Percentiles rank a stretch among this genome's conserved stretches.
These are phyloP conservation scores for Alentia gelatinosa DNA, from an alignment of 2,888 invertebrate genomes.

Conservation along the genomic window DNA sequence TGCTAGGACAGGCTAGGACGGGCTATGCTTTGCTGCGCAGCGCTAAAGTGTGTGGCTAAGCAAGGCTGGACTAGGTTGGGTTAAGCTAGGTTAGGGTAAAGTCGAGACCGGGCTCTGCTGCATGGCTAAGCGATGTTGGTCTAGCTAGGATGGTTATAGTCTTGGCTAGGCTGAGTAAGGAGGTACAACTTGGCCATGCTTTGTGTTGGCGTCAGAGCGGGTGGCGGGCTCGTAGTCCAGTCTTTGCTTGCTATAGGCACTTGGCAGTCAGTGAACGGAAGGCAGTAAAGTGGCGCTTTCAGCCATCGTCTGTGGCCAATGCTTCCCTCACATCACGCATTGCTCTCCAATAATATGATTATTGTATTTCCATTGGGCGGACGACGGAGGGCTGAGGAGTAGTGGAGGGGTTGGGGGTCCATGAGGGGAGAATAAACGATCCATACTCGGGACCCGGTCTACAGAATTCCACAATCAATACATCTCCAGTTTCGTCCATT, in stretches of 20 bases:
- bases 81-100: not conserved
- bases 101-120: not conserved
- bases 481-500: not conserved
- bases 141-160: too few relatives aligned
- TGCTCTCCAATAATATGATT: conserved; percentile 10
- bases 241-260: too few relatives aligned
- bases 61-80: not conserved
- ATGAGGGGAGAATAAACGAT: too few relatives aligned
- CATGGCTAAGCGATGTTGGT: too few relatives aligned
- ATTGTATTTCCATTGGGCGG: conserved; percentile 31
- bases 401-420: too few relatives aligned
- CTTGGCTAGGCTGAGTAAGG: too few relatives aligned
- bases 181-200: too few relatives aligned
- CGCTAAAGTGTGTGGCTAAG: too few relatives aligned
- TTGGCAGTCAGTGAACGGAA: conserved; percentile 5
- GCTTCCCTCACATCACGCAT: not conserved
- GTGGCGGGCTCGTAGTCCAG: too few relatives aligned
- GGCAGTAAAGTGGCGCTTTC: conserved; percentile 29
- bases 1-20: too few relatives aligned
- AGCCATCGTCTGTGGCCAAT: not conserved
- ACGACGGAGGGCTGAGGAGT: not conserved
- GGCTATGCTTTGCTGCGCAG: too few relatives aligned
- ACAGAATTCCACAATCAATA: not conserved
- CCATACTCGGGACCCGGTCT: not conserved
- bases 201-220: too few relatives aligned